Conservation (phyloP, 2,888 invertebrate genomes). For the Thera obeliscata region DNA sequence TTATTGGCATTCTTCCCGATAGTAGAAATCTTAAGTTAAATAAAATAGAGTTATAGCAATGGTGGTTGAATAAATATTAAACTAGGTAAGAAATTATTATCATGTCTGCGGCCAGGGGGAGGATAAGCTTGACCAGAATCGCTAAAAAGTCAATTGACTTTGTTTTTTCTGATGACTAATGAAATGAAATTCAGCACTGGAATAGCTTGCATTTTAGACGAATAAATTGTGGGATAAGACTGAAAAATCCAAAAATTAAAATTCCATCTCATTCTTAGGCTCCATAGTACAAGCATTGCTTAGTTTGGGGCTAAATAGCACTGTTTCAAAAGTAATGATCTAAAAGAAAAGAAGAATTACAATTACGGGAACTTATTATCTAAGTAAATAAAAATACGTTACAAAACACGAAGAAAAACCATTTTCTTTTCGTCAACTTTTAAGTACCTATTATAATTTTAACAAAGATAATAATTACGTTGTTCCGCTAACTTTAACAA, state of each 20-base stretch:
- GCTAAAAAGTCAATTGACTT: not conserved
- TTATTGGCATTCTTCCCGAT: constrained; percentile 76
- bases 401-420: constrained; percentile 33
- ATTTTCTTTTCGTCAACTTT: constrained; percentile 35
- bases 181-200: too few relatives aligned
- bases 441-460: constrained; percentile 37
- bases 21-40: constrained; percentile 53
- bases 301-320: too few relatives aligned
- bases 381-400: constrained; percentile 25
- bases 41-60: constrained; percentile 38
- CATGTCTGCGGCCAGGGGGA: not conserved
- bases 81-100: constrained; percentile 6
- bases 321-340: too few relatives aligned
- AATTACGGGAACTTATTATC: constrained; percentile 9
- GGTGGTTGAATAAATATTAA: constrained; percentile 16
- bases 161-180: too few relatives aligned
- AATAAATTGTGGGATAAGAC: too few relatives aligned
- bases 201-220: too few relatives aligned
- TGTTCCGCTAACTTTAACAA: constrained; percentile 36
- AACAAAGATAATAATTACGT: constrained; percentile 39
- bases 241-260: too few relatives aligned
- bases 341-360: not conserved
- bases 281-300: too few relatives aligned
- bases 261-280: too few relatives aligned
- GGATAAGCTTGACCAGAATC: not conserved